A percentile compares a stretch with the other conserved stretches of the same genome.
These are phyloP conservation scores for Hormiphora californensis DNA, from an alignment of 37 sponge, comb jelly and placozoan genomes.

Conservation along the genomic window DNA sequence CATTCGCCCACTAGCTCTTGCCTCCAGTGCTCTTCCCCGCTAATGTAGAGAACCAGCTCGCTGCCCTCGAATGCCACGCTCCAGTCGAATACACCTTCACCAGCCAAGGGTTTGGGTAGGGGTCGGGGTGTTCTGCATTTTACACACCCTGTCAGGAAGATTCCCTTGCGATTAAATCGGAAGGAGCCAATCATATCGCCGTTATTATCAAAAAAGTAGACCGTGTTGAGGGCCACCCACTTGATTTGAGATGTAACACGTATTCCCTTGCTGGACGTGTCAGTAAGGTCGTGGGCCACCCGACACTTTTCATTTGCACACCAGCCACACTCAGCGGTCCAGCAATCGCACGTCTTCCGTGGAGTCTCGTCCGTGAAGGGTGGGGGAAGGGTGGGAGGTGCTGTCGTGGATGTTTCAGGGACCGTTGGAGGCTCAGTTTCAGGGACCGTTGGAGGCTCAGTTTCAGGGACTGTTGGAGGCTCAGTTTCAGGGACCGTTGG, in stretches of 20 bases:
- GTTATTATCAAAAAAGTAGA: background rate
- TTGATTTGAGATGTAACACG: background rate
- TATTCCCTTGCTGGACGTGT: background rate
- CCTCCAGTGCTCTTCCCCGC: background rate
- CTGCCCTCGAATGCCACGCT: background rate
- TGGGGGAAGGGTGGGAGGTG: too few species aligned
- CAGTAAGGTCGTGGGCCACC: background rate
- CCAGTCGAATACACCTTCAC: background rate
- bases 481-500: too few species aligned
- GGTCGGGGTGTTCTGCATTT: background rate
- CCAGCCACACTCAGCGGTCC: background rate
- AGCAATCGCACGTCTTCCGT: constrained; percentile 8
- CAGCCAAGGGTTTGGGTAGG: too few species aligned
- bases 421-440: too few species aligned
- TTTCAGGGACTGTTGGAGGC: too few species aligned
- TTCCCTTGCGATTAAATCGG: background rate
- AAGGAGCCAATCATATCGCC: background rate
- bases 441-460: too few species aligned
- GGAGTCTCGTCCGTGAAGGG: too few species aligned
- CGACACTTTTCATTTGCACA: background rate
- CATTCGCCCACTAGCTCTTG: background rate
- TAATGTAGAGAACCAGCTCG: background rate
- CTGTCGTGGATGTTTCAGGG: too few species aligned
- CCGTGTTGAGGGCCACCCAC: background rate
- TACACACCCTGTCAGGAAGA: background rate